Percentiles rank a stretch among this genome's conserved stretches.
These are phyloP conservation scores for Plotosus lineatus DNA, from an alignment of 2,113 vertebrate species.

Conservation along the genomic window DNA sequence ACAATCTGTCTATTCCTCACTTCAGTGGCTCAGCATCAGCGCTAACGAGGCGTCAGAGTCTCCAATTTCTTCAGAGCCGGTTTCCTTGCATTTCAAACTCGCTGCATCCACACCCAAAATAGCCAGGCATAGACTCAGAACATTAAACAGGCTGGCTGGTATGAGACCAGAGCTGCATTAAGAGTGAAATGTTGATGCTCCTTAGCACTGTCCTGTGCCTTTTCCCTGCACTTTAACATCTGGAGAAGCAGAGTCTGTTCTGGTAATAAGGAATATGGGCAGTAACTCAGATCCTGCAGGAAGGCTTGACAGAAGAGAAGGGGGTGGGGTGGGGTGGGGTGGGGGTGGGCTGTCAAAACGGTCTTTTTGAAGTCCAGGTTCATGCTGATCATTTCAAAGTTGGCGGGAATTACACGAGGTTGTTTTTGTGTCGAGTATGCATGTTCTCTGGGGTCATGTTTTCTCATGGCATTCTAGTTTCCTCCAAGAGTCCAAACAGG, in stretches of 20 bases:
- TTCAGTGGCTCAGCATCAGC: slow-evolving; percentile 27
- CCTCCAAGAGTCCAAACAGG: too few species aligned
- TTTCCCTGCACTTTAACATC: slow-evolving; percentile 36
- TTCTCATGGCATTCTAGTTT: too few species aligned
- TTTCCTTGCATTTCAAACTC: neutral
- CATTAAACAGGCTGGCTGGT: slow-evolving; percentile 7
- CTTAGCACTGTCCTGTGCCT: neutral
- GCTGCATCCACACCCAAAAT: neutral
- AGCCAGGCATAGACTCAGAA: slow-evolving; percentile 3
- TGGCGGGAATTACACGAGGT: neutral
- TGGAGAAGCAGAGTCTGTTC: slow-evolving; percentile 41
- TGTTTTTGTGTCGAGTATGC: too few species aligned
- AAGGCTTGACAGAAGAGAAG: neutral
- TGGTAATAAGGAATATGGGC: slow-evolving; percentile 19
- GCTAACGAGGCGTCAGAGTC: slow-evolving; percentile 27
- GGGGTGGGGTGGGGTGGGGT: too few species aligned
- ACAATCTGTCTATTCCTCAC: slow-evolving; percentile 32
- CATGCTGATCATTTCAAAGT: neutral
- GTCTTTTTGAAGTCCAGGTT: neutral
- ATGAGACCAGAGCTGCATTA: slow-evolving; percentile 9
- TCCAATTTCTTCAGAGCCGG: neutral
- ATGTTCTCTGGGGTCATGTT: too few species aligned
- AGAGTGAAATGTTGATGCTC: slow-evolving; percentile 8
- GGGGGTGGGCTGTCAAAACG: slow-evolving; percentile 2
- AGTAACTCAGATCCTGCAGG: slow-evolving; percentile 26